phyloP scores from a whole-genome alignment of 2,888 invertebrate genomes.

The Endomychus coccineus region DNA sequence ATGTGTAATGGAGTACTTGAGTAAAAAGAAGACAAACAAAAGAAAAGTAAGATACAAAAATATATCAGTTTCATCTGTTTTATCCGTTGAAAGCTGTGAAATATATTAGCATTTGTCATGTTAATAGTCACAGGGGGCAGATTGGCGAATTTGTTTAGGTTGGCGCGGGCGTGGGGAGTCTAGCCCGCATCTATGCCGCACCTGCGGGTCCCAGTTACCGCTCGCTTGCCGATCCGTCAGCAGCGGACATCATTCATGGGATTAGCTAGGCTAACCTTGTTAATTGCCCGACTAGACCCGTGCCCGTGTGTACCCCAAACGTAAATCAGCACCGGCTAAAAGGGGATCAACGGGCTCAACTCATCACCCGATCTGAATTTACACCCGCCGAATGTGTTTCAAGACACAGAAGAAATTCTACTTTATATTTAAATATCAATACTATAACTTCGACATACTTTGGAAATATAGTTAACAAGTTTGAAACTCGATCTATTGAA shows the following conservation, averaged over 20 bases:
- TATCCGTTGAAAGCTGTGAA: slow-evolving; percentile 42
- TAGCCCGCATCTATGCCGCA: slow-evolving; percentile 27
- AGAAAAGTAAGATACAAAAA: slow-evolving; percentile 35
- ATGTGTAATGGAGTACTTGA: slow-evolving; percentile 26
- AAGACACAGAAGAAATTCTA: too few relatives aligned
- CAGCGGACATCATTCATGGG: slow-evolving; percentile 47
- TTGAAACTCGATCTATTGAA: too few relatives aligned
- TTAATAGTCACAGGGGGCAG: slow-evolving; percentile 43
- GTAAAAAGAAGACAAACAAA: slow-evolving; percentile 31
- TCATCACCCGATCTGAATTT: slow-evolving; percentile 42
- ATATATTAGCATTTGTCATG: slow-evolving; percentile 47
- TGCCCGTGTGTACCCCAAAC: slow-evolving; percentile 39
- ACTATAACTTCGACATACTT: too few relatives aligned
- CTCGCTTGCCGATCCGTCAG: slow-evolving; percentile 37
- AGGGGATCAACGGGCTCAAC: slow-evolving; percentile 44
- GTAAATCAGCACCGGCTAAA: slow-evolving; percentile 46
- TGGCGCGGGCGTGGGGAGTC: slow-evolving; percentile 29
- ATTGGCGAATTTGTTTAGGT: slow-evolving; percentile 40
- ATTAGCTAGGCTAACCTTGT: slow-evolving; percentile 48
- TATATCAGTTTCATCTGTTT: slow-evolving; percentile 42
- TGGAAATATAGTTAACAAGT: too few relatives aligned
- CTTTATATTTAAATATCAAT: too few relatives aligned
- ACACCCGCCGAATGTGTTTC: slow-evolving; percentile 36
- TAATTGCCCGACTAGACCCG: slow-evolving; percentile 45
- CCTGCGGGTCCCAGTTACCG: slow-evolving; percentile 29